Evolutionary conservation across 2,797 vertebrate genomes (phyloP).

Genomic region (Periophthalmus magnuspinnatus): DNA sequence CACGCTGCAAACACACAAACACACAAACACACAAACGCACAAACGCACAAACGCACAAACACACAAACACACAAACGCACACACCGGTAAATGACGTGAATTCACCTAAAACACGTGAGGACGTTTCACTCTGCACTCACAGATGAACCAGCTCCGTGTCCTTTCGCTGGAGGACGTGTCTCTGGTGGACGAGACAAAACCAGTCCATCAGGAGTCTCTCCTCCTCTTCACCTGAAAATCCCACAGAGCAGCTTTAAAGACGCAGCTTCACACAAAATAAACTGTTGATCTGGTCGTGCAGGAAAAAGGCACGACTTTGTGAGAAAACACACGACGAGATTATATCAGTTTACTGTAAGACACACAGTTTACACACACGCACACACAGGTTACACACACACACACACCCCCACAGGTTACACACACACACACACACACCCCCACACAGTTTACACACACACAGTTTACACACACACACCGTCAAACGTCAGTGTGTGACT

Average conservation of each 20-base stretch:
- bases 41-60: too few relatives aligned
- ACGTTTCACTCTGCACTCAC: constrained; percentile 73
- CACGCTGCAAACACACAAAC: constrained; percentile 66
- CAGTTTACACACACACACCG: too few relatives aligned
- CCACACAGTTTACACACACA: background rate
- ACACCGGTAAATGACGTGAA: background rate
- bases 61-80: too few relatives aligned
- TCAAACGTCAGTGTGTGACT: background rate
- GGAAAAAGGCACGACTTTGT: too few relatives aligned
- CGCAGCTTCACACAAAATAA: background rate
- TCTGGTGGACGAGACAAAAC: constrained; percentile 89
- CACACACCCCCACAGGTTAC: background rate
- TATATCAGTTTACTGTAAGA: too few relatives aligned
- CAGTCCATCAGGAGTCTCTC: constrained; percentile 86
- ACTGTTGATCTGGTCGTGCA: background rate
- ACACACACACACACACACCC: too few relatives aligned
- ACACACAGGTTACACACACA: background rate
- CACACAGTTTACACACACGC: background rate
- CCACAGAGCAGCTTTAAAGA: background rate
- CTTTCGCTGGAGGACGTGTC: constrained; percentile 82
- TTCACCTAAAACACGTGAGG: background rate
- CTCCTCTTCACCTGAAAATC: constrained; percentile 79
- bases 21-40: too few relatives aligned
- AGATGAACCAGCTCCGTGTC: constrained; percentile 88
- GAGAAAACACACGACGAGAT: too few relatives aligned